Evolutionary conservation across 2,113 vertebrate species (phyloP).

Genomic region (Hippoglossus stenolepis): DNA sequence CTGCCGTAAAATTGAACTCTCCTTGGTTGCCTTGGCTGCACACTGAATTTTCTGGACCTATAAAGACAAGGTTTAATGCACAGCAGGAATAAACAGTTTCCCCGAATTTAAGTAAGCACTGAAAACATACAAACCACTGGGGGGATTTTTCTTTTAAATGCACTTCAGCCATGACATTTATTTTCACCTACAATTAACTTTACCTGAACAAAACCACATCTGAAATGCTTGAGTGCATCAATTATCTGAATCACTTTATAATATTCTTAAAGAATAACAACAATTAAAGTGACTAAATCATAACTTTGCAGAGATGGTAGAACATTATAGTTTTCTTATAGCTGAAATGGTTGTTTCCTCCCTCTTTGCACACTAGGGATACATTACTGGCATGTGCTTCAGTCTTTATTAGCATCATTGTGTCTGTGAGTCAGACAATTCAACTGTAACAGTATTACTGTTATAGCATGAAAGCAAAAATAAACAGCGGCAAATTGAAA

Average conservation of each 20-base stretch:
- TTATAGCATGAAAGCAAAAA: constrained; percentile 39
- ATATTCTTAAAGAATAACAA: not conserved
- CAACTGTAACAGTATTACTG: constrained; percentile 32
- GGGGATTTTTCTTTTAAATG: constrained; percentile 41
- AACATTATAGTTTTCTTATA: not conserved
- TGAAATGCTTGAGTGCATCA: constrained; percentile 28
- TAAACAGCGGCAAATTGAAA: constrained; percentile 64
- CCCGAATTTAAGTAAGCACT: not conserved
- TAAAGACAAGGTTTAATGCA: constrained; percentile 60
- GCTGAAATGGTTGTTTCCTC: not conserved
- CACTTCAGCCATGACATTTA: constrained; percentile 29
- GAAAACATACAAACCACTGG: not conserved
- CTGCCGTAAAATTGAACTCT: constrained; percentile 87
- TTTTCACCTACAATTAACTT: constrained; percentile 34
- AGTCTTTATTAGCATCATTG: constrained; percentile 25
- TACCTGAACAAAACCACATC: constrained; percentile 5
- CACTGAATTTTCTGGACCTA: constrained; percentile 86
- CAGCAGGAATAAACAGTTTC: constrained; percentile 41
- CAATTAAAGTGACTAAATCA: constrained; percentile 7
- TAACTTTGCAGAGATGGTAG: not conserved
- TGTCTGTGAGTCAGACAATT: constrained; percentile 43
- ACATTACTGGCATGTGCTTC: constrained; percentile 14
- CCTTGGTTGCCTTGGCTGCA: constrained; percentile 87
- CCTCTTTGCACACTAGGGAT: not conserved
- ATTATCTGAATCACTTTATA: constrained; percentile 19